A percentile compares a stretch with the other conserved stretches of the same genome.
Evolutionary conservation across 2,888 invertebrate species (phyloP).

Genomic region (Pherbina coryleti): DNA sequence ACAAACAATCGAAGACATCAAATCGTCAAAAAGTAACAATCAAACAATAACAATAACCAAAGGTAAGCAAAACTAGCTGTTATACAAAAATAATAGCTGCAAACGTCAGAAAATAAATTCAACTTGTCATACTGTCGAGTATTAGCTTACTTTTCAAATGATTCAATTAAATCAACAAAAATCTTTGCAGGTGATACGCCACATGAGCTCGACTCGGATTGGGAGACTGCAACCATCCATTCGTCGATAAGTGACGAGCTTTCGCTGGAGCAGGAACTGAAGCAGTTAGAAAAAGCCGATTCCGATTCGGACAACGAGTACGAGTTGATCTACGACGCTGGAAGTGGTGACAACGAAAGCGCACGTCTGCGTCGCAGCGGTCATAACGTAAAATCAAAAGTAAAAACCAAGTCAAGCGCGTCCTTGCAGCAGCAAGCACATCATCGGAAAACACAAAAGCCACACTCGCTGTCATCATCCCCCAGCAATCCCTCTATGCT

Average conservation of each 20-base stretch:
- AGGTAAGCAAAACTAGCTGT: conserved; percentile 44
- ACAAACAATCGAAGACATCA: conserved; percentile 69
- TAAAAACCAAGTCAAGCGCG: conserved; percentile 58
- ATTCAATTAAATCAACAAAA: not conserved
- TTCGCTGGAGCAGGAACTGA: conserved; percentile 53
- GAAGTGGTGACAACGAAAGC: conserved; percentile 53
- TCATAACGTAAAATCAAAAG: conserved; percentile 64
- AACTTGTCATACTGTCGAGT: not conserved
- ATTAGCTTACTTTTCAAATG: not conserved
- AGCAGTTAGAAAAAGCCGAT: conserved; percentile 48
- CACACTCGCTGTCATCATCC: conserved; percentile 29
- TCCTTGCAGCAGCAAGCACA: not conserved
- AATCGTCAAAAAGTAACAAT: conserved; percentile 63
- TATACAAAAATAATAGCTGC: not conserved
- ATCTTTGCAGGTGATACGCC: conserved; percentile 47
- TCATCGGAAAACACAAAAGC: conserved; percentile 31
- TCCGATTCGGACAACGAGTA: conserved; percentile 65
- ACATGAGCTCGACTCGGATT: conserved; percentile 65
- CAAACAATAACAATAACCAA: conserved; percentile 44
- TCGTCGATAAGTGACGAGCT: conserved; percentile 63
- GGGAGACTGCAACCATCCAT: conserved; percentile 59
- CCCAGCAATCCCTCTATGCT: conserved; percentile 16
- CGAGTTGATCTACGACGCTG: conserved; percentile 58
- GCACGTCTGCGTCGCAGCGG: conserved; percentile 63
- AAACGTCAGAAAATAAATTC: not conserved